These are phyloP conservation scores for Ferrisia virgata DNA, from an alignment of 2,888 invertebrate species.

Conservation along the genomic window DNA sequence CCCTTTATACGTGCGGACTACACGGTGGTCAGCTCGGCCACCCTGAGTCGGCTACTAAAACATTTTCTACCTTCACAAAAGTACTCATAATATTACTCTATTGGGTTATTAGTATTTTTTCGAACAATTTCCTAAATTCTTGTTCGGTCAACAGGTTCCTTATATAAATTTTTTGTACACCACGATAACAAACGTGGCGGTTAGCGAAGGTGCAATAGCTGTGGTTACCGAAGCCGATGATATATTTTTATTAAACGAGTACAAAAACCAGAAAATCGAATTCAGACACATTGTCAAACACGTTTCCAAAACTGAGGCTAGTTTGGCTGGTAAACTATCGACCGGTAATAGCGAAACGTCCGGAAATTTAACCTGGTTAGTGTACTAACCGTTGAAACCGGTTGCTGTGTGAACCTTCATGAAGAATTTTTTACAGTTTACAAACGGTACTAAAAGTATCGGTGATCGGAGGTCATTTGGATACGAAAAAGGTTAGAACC, in stretches of 20 bases:
- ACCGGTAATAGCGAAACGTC: not conserved
- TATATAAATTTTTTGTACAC: not conserved
- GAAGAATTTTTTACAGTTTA: not conserved
- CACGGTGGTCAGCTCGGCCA: constrained; percentile 77
- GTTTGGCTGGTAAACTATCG: not conserved
- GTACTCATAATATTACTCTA: not conserved
- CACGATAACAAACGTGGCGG: constrained; percentile 58
- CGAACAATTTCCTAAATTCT: not conserved
- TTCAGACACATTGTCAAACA: constrained; percentile 48
- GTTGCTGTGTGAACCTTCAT: not conserved
- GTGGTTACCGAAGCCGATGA: constrained; percentile 65
- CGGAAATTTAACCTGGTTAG: not conserved
- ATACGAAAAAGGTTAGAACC: constrained; percentile 55
- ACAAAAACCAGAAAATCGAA: constrained; percentile 50
- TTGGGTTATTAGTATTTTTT: not conserved
- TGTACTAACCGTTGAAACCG: not conserved
- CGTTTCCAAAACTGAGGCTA: not conserved
- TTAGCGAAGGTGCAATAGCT: constrained; percentile 68
- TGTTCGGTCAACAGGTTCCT: not conserved
- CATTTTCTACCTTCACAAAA: not conserved
- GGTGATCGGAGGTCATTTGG: constrained; percentile 59
- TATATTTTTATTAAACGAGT: constrained; percentile 68
- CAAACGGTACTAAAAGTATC: constrained; percentile 53
- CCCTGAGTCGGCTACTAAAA: not conserved
- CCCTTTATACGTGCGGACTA: constrained; percentile 70